These are phyloP conservation scores for Mycteria americana DNA, from an alignment of 2,797 vertebrate genomes.

Conservation along the genomic window DNA sequence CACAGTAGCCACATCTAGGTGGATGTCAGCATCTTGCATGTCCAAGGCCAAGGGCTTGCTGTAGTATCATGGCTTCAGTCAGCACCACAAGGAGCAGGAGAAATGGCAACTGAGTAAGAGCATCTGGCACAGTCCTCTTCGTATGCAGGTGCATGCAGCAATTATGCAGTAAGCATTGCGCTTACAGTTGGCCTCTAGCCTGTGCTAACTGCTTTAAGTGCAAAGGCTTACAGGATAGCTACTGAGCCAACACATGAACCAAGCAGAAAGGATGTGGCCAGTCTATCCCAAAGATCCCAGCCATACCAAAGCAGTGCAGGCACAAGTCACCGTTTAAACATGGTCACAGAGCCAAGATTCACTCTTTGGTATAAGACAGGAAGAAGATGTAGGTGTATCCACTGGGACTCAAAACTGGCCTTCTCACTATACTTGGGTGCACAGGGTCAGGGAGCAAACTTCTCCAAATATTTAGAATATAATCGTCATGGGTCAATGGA, in stretches of 20 bases:
- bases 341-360: neutral
- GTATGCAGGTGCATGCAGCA: neutral
- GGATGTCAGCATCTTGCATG: neutral
- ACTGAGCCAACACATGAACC: neutral
- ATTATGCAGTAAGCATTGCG: accelerated
- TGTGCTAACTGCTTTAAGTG: too few relatives aligned
- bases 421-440: neutral
- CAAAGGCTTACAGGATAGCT: neutral
- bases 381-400: neutral
- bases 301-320: neutral
- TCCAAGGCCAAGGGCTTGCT: neutral
- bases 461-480: neutral
- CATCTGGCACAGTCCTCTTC: neutral
- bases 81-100: neutral
- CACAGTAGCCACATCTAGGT: neutral
- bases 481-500: neutral
- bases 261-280: neutral
- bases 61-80: neutral
- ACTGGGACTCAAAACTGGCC: neutral
- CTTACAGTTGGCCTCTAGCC: too few relatives aligned
- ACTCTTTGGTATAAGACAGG: neutral
- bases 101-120: neutral
- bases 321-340: neutral
- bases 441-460: neutral
- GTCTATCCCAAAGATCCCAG: neutral